Evolutionary conservation across 2,797 vertebrate genomes (phyloP).

Genomic region (Cercopithecus petaurista): DNA sequence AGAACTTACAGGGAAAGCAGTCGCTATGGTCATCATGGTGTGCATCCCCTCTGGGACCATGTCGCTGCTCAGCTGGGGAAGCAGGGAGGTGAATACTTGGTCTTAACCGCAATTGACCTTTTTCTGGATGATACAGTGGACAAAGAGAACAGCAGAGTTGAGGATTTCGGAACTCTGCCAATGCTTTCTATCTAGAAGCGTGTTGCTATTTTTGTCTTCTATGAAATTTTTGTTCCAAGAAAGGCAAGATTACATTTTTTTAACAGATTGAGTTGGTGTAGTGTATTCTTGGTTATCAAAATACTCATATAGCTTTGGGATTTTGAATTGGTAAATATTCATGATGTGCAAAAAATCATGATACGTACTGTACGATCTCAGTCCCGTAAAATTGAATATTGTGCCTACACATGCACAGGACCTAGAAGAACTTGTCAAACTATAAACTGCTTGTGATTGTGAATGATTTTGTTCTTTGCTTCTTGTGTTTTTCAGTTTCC

Average conservation of each 20-base stretch:
- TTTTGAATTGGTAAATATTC: slow-evolving; percentile 63
- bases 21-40: fast-evolving
- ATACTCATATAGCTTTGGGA: slow-evolving; percentile 41
- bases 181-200: too few species aligned
- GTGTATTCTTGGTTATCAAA: slow-evolving; percentile 58
- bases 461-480: slow-evolving; percentile 53
- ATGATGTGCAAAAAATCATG: slow-evolving; percentile 56
- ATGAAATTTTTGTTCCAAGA: too few species aligned
- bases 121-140: background rate
- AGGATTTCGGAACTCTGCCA: background rate
- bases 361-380: background rate
- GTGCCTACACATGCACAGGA: background rate
- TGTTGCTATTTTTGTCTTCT: too few species aligned
- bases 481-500: slow-evolving; percentile 52
- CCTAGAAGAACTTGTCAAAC: background rate
- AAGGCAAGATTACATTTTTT: too few species aligned
- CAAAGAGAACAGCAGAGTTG: background rate
- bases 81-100: background rate
- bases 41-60: background rate
- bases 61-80: background rate
- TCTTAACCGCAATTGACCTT: background rate
- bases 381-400: background rate
- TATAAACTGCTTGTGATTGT: slow-evolving; percentile 38
- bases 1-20: background rate
- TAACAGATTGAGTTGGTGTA: background rate